phyloP scores from a whole-genome alignment of 2,888 invertebrate genomes.

The Meiosimyza decipiens region DNA sequence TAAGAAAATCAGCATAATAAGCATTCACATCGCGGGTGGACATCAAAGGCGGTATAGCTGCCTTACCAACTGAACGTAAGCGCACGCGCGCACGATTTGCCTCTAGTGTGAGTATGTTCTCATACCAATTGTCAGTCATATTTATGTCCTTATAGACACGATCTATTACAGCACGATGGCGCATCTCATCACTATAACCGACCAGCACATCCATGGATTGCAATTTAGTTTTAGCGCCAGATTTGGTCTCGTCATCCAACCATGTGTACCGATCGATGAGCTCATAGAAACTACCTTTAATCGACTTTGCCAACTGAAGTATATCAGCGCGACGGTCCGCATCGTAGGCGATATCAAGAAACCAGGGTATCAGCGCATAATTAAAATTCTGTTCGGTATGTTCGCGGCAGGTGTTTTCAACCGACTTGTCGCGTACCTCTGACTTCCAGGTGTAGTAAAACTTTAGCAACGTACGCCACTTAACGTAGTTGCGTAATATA shows the following conservation, averaged over 20 bases:
- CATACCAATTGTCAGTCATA: conserved; percentile 52
- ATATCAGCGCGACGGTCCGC: conserved; percentile 55
- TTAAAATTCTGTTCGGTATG: conserved; percentile 54
- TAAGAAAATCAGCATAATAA: conserved; percentile 60
- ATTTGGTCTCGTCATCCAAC: conserved; percentile 60
- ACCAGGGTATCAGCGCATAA: conserved; percentile 61
- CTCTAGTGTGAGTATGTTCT: conserved; percentile 54
- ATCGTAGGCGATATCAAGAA: conserved; percentile 57
- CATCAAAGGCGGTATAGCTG: conserved; percentile 55
- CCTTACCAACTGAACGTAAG: conserved; percentile 53
- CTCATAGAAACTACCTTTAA: conserved; percentile 56
- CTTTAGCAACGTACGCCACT: conserved; percentile 54
- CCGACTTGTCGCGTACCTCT: conserved; percentile 43
- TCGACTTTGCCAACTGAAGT: conserved; percentile 51
- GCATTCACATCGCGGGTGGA: conserved; percentile 60
- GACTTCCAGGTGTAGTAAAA: conserved; percentile 56
- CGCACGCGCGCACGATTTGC: conserved; percentile 50
- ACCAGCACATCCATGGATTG: conserved; percentile 58
- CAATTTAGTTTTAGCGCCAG: conserved; percentile 56
- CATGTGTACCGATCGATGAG: conserved; percentile 55
- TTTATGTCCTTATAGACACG: conserved; percentile 50
- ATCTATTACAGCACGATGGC: conserved; percentile 52
- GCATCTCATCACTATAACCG: conserved; percentile 58
- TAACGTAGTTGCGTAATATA: conserved; percentile 51
- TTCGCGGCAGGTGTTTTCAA: conserved; percentile 53